Evolutionary conservation across 2,888 invertebrate genomes (phyloP).

Genomic region (Strigamia transsilvanica): DNA sequence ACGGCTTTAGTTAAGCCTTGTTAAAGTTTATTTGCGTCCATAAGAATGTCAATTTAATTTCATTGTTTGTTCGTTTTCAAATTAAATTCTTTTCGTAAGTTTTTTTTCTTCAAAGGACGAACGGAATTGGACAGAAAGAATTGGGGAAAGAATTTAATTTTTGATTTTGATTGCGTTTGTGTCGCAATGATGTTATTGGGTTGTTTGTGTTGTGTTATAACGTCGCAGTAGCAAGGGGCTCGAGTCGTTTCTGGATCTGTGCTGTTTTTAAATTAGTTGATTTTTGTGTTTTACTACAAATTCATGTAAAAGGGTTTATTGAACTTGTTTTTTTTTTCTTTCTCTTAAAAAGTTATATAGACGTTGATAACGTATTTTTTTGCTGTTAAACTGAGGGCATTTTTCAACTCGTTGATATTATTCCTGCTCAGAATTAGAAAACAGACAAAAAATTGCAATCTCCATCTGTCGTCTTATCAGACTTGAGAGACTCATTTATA

Average conservation of each 20-base stretch:
- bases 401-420: slow-evolving; percentile 43
- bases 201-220: too few species aligned
- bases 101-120: too few species aligned
- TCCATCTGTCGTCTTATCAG: slow-evolving; percentile 49
- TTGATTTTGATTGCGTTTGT: neutral
- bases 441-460: slow-evolving; percentile 25
- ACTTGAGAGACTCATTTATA: slow-evolving; percentile 49
- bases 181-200: neutral
- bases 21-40: slow-evolving; percentile 20
- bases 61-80: too few species aligned
- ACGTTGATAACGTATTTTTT: slow-evolving; percentile 22
- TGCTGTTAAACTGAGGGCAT: slow-evolving; percentile 45
- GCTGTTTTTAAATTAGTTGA: neutral
- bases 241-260: neutral
- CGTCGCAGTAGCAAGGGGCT: too few species aligned
- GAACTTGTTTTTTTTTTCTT: neutral
- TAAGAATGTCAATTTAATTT: neutral
- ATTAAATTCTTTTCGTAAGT: too few species aligned
- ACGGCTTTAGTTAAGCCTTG: neutral
- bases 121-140: too few species aligned
- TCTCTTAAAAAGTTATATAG: neutral
- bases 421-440: slow-evolving; percentile 40
- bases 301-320: slow-evolving; percentile 20
- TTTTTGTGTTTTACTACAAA: neutral
- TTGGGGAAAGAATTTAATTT: too few species aligned